These are phyloP conservation scores for Laupala kohalensis DNA, from an alignment of 1,140 invertebrate genomes.

Conservation along the genomic window DNA sequence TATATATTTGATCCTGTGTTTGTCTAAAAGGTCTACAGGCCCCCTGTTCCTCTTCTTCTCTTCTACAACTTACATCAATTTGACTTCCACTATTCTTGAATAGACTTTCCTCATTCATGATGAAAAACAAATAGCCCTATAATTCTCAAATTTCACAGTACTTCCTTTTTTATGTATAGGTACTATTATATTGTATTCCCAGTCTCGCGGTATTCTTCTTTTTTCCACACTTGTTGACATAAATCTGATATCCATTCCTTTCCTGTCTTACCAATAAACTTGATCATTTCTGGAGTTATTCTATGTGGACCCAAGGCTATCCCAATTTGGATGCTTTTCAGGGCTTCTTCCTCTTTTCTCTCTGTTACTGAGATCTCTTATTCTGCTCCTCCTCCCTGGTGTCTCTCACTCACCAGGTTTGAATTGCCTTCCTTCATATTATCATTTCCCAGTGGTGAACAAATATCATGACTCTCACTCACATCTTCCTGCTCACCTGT, in stretches of 20 bases:
- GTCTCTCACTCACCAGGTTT: background rate
- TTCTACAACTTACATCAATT: background rate
- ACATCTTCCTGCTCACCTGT: no score
- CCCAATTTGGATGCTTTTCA: slow-evolving; percentile 2
- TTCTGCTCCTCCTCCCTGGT: background rate
- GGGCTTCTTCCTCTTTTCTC: background rate
- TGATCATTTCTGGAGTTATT: slow-evolving; percentile 12
- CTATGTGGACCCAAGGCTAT: slow-evolving; percentile 5
- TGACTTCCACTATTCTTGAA: background rate
- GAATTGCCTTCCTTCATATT: no score
- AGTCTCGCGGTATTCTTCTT: background rate
- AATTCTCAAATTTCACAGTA: background rate
- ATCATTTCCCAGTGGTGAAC: no score
- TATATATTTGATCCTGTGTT: background rate
- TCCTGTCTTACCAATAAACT: slow-evolving; percentile 2
- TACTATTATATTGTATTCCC: background rate
- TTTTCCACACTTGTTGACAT: background rate
- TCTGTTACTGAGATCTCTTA: background rate
- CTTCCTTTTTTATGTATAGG: slow-evolving; percentile 3
- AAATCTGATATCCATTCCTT: background rate
- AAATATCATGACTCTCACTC: no score
- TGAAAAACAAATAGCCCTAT: background rate
- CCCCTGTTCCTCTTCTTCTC: background rate
- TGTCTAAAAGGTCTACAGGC: background rate
- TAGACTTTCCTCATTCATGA: background rate